Conservation (phyloP, 2,888 invertebrate genomes). For the Eristalis tenax region DNA sequence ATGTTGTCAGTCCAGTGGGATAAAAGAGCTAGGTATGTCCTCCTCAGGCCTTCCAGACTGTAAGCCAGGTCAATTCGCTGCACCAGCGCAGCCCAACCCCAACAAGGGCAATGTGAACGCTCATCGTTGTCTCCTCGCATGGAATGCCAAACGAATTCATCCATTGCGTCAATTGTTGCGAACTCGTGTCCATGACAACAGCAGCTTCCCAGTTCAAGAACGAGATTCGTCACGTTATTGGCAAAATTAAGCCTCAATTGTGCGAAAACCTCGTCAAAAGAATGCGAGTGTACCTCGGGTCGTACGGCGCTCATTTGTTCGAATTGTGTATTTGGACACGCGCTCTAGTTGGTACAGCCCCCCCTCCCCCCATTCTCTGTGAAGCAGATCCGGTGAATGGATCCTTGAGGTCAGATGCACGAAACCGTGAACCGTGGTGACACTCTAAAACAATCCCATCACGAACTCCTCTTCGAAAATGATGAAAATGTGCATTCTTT, state of each 20-base stretch:
- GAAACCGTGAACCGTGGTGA: not conserved
- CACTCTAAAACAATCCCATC: not conserved
- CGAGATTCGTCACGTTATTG: not conserved
- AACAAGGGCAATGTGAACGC: not conserved
- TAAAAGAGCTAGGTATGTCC: too few relatives aligned
- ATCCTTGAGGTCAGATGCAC: not conserved
- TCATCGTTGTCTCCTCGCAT: not conserved
- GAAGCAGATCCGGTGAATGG: not conserved
- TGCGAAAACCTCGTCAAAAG: not conserved
- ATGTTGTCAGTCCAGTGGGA: too few relatives aligned
- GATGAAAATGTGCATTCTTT: slow-evolving; percentile 8
- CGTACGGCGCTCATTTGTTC: not conserved
- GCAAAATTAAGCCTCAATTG: not conserved
- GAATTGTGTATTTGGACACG: not conserved
- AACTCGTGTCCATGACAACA: not conserved
- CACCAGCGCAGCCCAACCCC: not conserved
- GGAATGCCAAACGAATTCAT: not conserved
- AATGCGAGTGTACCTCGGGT: not conserved
- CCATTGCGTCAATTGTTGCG: not conserved
- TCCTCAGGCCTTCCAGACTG: too few relatives aligned
- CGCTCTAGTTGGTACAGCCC: not conserved
- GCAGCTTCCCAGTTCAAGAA: not conserved
- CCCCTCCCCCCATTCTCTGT: not conserved
- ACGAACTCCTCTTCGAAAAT: not conserved
- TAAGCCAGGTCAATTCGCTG: too few relatives aligned